Percentiles rank a stretch among this genome's conserved stretches.
Conservation (phyloP, 2,113 vertebrate species). For the Gadus macrocephalus region DNA sequence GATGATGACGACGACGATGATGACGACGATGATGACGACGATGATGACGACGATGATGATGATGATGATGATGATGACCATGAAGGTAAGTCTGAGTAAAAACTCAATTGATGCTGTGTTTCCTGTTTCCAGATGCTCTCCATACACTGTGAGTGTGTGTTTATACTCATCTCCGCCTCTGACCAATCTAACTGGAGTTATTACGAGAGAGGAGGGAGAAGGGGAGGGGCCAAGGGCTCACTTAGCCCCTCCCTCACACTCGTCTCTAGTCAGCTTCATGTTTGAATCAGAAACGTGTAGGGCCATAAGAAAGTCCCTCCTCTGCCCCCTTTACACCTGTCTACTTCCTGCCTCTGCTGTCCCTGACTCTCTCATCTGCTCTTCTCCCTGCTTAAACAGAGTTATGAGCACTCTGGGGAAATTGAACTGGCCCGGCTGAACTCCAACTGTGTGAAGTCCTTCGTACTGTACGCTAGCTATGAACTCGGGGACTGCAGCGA, state of each 20-base stretch:
- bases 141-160: slow-evolving; percentile 16
- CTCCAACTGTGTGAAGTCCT: slow-evolving; percentile 75
- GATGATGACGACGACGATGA: slow-evolving; percentile 6
- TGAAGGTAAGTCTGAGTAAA: slow-evolving; percentile 62
- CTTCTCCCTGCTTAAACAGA: slow-evolving; percentile 75
- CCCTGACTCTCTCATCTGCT: slow-evolving; percentile 72
- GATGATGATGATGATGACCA: slow-evolving; percentile 60
- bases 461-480: slow-evolving; percentile 73
- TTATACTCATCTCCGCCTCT: slow-evolving; percentile 14
- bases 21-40: slow-evolving; percentile 11
- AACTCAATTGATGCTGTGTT: slow-evolving; percentile 4
- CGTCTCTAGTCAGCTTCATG: slow-evolving; percentile 33
- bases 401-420: slow-evolving; percentile 75
- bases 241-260: slow-evolving; percentile 41
- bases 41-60: slow-evolving; percentile 24
- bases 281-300: slow-evolving; percentile 50
- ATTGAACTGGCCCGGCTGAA: slow-evolving; percentile 74
- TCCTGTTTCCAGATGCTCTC: slow-evolving; percentile 14
- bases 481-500: slow-evolving; percentile 73
- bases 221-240: slow-evolving; percentile 58
- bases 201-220: slow-evolving; percentile 41
- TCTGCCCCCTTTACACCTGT: slow-evolving; percentile 73
- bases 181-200: slow-evolving; percentile 22
- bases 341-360: slow-evolving; percentile 63
- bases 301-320: slow-evolving; percentile 63